Evolutionary conservation across 2,888 invertebrate species (phyloP).

Genomic region (Polyommatus iphigenia): DNA sequence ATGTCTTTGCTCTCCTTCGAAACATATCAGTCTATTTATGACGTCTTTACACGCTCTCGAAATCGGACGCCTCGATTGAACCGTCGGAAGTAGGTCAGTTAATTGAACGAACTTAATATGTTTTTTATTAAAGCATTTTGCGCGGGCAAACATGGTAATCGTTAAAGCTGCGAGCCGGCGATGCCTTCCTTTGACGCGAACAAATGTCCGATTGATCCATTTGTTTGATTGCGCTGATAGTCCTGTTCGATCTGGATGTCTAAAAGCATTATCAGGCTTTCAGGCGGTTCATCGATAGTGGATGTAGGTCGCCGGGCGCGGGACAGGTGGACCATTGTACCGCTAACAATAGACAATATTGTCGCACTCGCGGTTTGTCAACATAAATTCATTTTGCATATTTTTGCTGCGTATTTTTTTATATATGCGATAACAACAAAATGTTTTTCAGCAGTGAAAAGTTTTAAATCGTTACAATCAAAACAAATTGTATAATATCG

Average conservation of each 20-base stretch:
- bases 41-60: neutral
- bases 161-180: conserved; percentile 1
- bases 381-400: conserved; percentile 27
- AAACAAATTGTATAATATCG: neutral
- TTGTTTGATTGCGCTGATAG: conserved; percentile 33
- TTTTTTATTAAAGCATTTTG: neutral
- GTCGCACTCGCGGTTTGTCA: neutral
- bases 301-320: conserved; percentile 61
- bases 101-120: neutral
- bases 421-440: neutral
- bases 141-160: conserved; percentile 6
- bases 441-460: neutral
- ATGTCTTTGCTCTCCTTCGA: neutral
- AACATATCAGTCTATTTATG: neutral
- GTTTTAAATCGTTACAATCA: neutral
- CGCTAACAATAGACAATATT: conserved; percentile 42
- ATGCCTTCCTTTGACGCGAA: conserved; percentile 31
- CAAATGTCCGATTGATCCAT: conserved; percentile 31
- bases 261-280: conserved; percentile 50
- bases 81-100: neutral
- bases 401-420: conserved; percentile 7
- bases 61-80: neutral
- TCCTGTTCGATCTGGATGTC: conserved; percentile 33
- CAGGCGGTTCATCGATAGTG: conserved; percentile 57
- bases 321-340: conserved; percentile 49